phyloP scores from a whole-genome alignment of 2,888 invertebrate species.

The Parnassius glacialis region DNA sequence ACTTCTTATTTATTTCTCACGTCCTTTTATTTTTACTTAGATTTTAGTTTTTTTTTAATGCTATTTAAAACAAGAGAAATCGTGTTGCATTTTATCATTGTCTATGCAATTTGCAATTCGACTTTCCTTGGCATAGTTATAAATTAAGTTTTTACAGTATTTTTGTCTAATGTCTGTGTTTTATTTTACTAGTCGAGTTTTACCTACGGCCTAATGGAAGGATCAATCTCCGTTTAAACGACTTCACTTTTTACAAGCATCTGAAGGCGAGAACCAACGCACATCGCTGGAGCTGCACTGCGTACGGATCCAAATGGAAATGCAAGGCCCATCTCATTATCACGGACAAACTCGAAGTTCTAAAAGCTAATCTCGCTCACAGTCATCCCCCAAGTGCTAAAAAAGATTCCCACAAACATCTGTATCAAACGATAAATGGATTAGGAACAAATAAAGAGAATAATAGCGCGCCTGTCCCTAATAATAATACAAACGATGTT shows the following conservation, averaged over 20 bases:
- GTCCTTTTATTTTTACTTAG: too few species aligned
- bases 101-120: neutral
- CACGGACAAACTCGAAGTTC: constrained; percentile 62
- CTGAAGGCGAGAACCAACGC: constrained; percentile 63
- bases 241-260: constrained; percentile 70
- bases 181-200: constrained; percentile 49
- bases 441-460: constrained; percentile 33
- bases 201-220: constrained; percentile 66
- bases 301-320: constrained; percentile 66
- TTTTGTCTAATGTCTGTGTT: constrained; percentile 1
- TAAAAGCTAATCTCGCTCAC: constrained; percentile 60
- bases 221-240: constrained; percentile 65
- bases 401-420: constrained; percentile 35
- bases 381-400: constrained; percentile 56
- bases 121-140: constrained; percentile 1
- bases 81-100: neutral
- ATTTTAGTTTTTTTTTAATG: neutral
- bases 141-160: too few species aligned
- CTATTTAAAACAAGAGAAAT: neutral
- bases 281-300: constrained; percentile 69
- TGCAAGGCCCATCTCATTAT: constrained; percentile 69
- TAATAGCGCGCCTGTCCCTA: constrained; percentile 23
- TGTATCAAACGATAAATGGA: constrained; percentile 30
- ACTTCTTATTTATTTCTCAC: too few species aligned
- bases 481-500: constrained; percentile 23